phyloP scores from a whole-genome alignment of 1,140 invertebrate genomes.

The Chrysomallon squamiferum region DNA sequence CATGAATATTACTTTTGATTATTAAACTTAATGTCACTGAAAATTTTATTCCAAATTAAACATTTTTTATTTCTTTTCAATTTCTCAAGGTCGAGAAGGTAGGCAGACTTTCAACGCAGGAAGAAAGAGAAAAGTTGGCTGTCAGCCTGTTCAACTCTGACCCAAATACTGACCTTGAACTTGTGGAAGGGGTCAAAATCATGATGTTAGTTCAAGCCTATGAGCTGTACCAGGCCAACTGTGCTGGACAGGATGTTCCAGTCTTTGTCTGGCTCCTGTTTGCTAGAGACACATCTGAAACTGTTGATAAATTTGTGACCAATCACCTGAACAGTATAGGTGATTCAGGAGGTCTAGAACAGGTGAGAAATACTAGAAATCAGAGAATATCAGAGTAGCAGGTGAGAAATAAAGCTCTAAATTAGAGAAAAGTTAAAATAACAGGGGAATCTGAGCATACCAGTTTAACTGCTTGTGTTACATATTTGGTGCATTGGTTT shows the following conservation, averaged over 20 bases:
- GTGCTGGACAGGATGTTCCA: constrained; percentile 58
- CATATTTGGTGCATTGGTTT: no score
- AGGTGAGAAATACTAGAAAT: constrained; percentile 58
- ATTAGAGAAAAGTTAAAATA: neutral
- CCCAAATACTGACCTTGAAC: constrained; percentile 58
- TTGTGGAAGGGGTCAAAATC: constrained; percentile 68
- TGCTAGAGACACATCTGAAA: constrained; percentile 63
- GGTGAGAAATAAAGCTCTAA: neutral
- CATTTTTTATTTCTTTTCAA: no score
- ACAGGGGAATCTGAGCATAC: neutral
- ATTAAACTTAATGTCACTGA: no score
- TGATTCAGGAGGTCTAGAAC: constrained; percentile 63
- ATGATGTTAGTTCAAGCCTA: constrained; percentile 64
- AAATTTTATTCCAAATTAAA: no score
- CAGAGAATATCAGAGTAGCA: no score
- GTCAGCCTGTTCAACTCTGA: constrained; percentile 62
- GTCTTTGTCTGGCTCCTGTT: constrained; percentile 66
- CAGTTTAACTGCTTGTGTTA: neutral
- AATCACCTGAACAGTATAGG: constrained; percentile 66
- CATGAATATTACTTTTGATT: no score
- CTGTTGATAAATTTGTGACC: constrained; percentile 59
- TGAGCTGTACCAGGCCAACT: constrained; percentile 53
- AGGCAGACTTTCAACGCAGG: constrained; percentile 37
- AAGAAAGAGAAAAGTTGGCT: constrained; percentile 54
- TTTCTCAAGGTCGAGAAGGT: constrained; percentile 58